Evolutionary conservation across 2,888 invertebrate genomes (phyloP).

Genomic region (Sylvicola fuscatus): DNA sequence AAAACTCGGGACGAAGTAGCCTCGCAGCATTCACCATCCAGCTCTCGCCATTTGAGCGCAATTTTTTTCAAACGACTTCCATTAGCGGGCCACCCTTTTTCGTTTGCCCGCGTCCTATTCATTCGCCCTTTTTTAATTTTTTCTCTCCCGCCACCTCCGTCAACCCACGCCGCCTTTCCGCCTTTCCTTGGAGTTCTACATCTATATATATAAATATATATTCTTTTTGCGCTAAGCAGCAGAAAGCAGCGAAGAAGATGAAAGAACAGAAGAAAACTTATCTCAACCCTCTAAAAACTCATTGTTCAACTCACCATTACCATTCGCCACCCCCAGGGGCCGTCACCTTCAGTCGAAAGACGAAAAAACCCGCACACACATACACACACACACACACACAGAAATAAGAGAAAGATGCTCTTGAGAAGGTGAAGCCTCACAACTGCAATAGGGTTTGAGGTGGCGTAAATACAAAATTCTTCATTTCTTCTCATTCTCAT

Average conservation of each 20-base stretch:
- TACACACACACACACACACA: background rate
- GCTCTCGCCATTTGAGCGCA: constrained; percentile 1
- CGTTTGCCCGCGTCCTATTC: background rate
- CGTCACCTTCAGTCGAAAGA: no score
- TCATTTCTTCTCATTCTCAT: no score
- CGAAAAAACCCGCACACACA: no score
- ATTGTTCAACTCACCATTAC: constrained; percentile 2
- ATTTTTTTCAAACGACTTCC: constrained; percentile 4
- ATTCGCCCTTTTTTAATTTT: no score
- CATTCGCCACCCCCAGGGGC: no score
- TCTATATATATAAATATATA: no score
- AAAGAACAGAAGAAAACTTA: background rate
- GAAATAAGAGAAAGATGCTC: background rate
- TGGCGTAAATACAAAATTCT: background rate
- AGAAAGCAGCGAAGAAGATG: no score
- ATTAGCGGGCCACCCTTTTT: constrained; percentile 4
- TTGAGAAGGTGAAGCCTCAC: background rate
- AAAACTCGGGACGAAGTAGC: constrained; percentile 2
- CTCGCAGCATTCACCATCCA: constrained; percentile 1
- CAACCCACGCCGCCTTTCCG: no score
- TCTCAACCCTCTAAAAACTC: constrained; percentile 3
- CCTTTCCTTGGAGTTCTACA: no score
- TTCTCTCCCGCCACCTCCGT: no score
- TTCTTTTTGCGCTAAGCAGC: no score
- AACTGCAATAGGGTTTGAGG: background rate